These are phyloP conservation scores for Drymonia ruficornis DNA, from an alignment of 2,888 invertebrate species.

Conservation along the genomic window DNA sequence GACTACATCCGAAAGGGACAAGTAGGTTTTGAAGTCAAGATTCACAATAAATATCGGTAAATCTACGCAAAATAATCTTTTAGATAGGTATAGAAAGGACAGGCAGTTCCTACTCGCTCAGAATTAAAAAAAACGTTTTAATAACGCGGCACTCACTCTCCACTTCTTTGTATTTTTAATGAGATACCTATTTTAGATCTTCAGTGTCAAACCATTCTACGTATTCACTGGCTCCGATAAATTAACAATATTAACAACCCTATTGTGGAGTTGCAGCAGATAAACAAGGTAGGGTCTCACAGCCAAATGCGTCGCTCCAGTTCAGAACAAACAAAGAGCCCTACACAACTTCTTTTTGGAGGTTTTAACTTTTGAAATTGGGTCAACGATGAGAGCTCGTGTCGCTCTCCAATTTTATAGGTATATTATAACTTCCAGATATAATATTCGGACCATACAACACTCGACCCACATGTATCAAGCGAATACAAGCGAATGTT, in stretches of 20 bases:
- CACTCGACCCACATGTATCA: constrained; percentile 10
- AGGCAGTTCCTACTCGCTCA: too few relatives aligned
- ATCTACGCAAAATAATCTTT: too few relatives aligned
- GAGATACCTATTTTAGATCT: too few relatives aligned
- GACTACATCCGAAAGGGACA: constrained; percentile 12
- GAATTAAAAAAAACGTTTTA: too few relatives aligned
- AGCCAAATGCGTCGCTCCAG: constrained; percentile 24
- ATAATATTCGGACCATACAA: too few relatives aligned
- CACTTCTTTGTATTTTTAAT: too few relatives aligned
- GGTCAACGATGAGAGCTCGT: constrained; percentile 35
- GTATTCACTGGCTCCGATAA: constrained; percentile 1
- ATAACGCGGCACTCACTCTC: too few relatives aligned
- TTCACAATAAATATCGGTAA: too few relatives aligned
- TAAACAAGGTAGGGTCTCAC: constrained; percentile 23
- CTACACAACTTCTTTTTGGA: constrained; percentile 27
- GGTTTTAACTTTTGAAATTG: constrained; percentile 30
- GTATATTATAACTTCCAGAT: not conserved
- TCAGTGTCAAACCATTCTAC: too few relatives aligned
- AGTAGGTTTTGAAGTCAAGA: too few relatives aligned
- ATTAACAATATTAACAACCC: not conserved
- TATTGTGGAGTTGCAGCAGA: constrained; percentile 6
- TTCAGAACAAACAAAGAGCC: constrained; percentile 28
- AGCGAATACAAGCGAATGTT: not conserved
- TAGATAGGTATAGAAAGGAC: too few relatives aligned
- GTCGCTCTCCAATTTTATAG: constrained; percentile 3